Conservation (phyloP, 2,797 vertebrate genomes). For the Xerus rutilus region DNA sequence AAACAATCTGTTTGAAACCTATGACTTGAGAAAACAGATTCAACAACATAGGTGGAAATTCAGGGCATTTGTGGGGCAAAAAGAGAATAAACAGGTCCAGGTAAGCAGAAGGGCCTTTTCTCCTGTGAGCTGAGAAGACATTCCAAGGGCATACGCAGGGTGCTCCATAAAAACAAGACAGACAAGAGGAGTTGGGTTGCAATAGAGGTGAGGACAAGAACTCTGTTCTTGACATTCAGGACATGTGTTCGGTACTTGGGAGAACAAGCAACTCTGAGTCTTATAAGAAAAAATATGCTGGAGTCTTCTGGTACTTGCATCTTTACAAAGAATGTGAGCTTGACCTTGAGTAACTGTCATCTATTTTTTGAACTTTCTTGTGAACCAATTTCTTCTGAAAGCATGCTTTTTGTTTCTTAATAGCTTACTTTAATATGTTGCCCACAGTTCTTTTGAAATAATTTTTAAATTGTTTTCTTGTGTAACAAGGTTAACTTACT, state of each 20-base stretch:
- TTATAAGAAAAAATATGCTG: not conserved
- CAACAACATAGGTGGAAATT: not conserved
- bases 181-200: not conserved
- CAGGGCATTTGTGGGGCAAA: not conserved
- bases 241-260: not conserved
- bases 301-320: not conserved
- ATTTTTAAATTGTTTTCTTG: not conserved
- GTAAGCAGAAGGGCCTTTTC: not conserved
- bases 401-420: not conserved
- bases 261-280: not conserved
- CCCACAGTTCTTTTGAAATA: not conserved
- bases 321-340: not conserved
- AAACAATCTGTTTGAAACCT: not conserved
- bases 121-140: not conserved
- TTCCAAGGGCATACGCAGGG: not conserved
- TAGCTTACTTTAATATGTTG: not conserved
- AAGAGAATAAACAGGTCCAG: not conserved
- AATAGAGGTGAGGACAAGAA: not conserved
- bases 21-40: not conserved
- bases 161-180: not conserved
- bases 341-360: not conserved
- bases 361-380: not conserved
- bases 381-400: not conserved
- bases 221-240: not conserved
- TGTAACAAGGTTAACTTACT: not conserved